Base-by-base conservation (phyloP, 2,888 invertebrate species). In the Diploptera punctata region DNA sequence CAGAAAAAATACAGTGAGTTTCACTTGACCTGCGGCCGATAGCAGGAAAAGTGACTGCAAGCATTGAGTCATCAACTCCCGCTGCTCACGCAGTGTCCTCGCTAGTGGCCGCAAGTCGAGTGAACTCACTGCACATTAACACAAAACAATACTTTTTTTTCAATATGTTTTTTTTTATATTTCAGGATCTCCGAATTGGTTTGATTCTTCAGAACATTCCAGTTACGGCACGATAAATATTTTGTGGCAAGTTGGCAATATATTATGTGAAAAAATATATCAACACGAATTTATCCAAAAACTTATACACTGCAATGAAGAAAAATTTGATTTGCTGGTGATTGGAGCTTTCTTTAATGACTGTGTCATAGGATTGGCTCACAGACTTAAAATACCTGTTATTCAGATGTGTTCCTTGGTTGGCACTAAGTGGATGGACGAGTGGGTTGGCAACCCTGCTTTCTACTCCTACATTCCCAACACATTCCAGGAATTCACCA, bases 401-500 rank as follows among this genome's bases (percentile, higher is more conserved):
- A 79, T 85, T 18, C 47, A 81, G 3, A 78, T 83, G 4, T 84
- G 84, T 77, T 84, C 86, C 0, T 74, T 86, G 43, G 85, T 84
- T 18, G 81, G 83, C 52, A 82, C 81, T 67, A 80, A 81, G 60
- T 83, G 83, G 79, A 82, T 85, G 77, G 85, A 84, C 70, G 82
- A 83, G 57, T 82, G 84, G 74, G 82, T 85, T 80, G 86, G 85
- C 1, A 80, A 84, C 61, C 83, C 86, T 2, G 79, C 81, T 0
- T 84, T 86, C 0, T 83, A 83, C 78, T 84, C 87, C 0, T 84
- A 84, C 77, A 82, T 86, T 29, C 86, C 87, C 0, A 84, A 86
- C 68, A 81, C 83, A 4, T 83, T 89, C 70, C 74, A 85, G 44
- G 86, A 84, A 29, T 84, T 86, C 19, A 79, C 81, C 0, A 82